Conservation (phyloP, 2,888 invertebrate genomes). For the Lypha dubia region DNA sequence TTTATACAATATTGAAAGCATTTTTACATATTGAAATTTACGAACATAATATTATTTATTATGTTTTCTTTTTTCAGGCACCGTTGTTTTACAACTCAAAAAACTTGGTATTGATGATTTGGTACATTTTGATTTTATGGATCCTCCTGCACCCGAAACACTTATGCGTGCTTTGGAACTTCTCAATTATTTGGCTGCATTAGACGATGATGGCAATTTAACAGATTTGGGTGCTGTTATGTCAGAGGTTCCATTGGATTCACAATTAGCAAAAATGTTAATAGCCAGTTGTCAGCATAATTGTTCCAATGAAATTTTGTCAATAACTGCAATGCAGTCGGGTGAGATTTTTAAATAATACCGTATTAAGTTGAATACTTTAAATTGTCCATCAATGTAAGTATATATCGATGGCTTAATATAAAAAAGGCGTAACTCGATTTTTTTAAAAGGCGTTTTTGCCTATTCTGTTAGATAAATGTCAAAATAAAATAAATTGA, state of each 20-base stretch:
- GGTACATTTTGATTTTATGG: slow-evolving; percentile 99
- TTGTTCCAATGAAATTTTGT: slow-evolving; percentile 99
- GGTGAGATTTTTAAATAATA: slow-evolving; percentile 85
- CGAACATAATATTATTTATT: too few relatives aligned
- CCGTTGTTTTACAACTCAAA: slow-evolving; percentile 98
- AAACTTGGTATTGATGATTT: slow-evolving; percentile 98
- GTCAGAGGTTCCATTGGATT: slow-evolving; percentile 99
- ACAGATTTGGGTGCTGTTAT: slow-evolving; percentile 99
- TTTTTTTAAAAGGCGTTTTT: too few relatives aligned
- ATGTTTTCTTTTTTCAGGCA: slow-evolving; percentile 87
- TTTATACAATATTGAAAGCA: too few relatives aligned
- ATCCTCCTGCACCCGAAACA: slow-evolving; percentile 99
- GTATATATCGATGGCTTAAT: too few relatives aligned
- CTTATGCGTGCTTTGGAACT: slow-evolving; percentile 99
- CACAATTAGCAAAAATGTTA: slow-evolving; percentile 99
- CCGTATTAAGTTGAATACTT: slow-evolving; percentile 35
- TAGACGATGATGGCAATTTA: slow-evolving; percentile 98
- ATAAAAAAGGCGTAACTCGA: too few relatives aligned
- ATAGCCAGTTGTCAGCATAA: slow-evolving; percentile 99
- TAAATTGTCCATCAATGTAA: too few relatives aligned
- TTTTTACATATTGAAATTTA: too few relatives aligned
- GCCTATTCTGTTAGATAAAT: too few relatives aligned
- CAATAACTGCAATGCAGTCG: slow-evolving; percentile 99
- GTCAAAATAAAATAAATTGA: too few relatives aligned
- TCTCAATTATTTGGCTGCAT: slow-evolving; percentile 97